Evolutionary conservation across 2,113 vertebrate genomes (phyloP).

Genomic region (Sinocyclocheilus rhinocerous): DNA sequence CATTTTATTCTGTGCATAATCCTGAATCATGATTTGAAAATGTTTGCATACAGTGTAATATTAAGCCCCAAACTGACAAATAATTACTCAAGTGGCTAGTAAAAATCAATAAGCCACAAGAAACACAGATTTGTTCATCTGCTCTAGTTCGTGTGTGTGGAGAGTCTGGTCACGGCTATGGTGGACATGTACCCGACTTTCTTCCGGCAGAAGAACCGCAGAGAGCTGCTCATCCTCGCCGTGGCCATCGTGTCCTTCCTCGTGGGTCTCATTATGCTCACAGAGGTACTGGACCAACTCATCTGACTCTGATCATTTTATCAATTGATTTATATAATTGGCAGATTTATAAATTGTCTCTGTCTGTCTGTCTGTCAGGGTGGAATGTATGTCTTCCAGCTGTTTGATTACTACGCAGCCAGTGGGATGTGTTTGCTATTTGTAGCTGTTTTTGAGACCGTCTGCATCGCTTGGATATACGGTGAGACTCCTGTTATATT

Average conservation of each 20-base stretch:
- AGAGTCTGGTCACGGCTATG: conserved; percentile 92
- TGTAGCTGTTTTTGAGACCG: conserved; percentile 91
- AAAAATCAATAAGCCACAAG: not conserved
- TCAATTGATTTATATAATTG: not conserved
- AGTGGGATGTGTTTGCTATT: conserved; percentile 97
- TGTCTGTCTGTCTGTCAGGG: conserved; percentile 75
- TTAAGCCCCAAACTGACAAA: not conserved
- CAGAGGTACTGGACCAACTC: conserved; percentile 79
- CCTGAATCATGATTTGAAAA: not conserved
- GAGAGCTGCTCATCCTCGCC: conserved; percentile 87
- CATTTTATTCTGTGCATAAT: not conserved
- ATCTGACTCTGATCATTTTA: not conserved
- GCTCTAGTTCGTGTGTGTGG: conserved; percentile 91
- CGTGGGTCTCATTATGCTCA: conserved; percentile 91
- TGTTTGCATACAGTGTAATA: not conserved
- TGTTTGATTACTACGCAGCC: conserved; percentile 97
- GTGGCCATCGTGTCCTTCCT: conserved; percentile 86
- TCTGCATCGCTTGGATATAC: conserved; percentile 93
- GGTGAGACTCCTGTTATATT: conserved; percentile 76
- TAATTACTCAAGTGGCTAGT: not conserved
- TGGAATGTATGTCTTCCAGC: conserved; percentile 97
- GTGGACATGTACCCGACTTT: conserved; percentile 91
- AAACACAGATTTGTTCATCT: conserved; percentile 12
- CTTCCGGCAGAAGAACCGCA: conserved; percentile 89
- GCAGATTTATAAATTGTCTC: not conserved